These are phyloP conservation scores for Rutilus rutilus DNA, from an alignment of 2,113 vertebrate genomes.

Conservation along the genomic window DNA sequence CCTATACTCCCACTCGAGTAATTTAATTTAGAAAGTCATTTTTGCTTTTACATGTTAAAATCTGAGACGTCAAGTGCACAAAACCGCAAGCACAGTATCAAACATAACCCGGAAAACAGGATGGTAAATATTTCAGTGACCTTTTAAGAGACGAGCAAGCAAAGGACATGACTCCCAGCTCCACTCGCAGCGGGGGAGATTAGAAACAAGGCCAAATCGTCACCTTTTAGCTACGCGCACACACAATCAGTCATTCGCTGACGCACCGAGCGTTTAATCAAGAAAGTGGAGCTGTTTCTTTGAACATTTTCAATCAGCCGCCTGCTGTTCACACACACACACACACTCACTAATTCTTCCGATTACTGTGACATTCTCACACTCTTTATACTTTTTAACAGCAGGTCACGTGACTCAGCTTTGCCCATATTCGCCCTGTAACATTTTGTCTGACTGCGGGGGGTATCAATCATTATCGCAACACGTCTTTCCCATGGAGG, in stretches of 20 bases:
- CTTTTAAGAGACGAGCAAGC: slow-evolving; percentile 22
- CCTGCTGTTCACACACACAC: slow-evolving; percentile 19
- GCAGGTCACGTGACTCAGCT: neutral
- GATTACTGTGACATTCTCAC: slow-evolving; percentile 13
- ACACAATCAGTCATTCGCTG: slow-evolving; percentile 19
- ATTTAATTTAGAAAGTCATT: slow-evolving; percentile 15
- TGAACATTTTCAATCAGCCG: slow-evolving; percentile 26
- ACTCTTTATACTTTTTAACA: neutral
- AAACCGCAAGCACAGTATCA: slow-evolving; percentile 12
- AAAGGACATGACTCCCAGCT: neutral
- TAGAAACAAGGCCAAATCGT: neutral
- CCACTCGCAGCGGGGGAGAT: neutral
- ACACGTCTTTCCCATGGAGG: slow-evolving; percentile 64
- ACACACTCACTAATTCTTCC: neutral
- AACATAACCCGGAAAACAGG: neutral
- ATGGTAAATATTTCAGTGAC: slow-evolving; percentile 37
- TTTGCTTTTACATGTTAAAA: neutral
- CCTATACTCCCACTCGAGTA: neutral
- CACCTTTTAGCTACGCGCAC: neutral
- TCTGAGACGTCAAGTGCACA: neutral
- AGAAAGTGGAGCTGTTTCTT: slow-evolving; percentile 18
- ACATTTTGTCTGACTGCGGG: neutral
- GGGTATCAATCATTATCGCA: slow-evolving; percentile 44
- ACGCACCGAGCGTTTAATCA: neutral
- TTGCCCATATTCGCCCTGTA: neutral